Conservation (phyloP, 2,888 invertebrate genomes). For the Spisula subtruncata region DNA sequence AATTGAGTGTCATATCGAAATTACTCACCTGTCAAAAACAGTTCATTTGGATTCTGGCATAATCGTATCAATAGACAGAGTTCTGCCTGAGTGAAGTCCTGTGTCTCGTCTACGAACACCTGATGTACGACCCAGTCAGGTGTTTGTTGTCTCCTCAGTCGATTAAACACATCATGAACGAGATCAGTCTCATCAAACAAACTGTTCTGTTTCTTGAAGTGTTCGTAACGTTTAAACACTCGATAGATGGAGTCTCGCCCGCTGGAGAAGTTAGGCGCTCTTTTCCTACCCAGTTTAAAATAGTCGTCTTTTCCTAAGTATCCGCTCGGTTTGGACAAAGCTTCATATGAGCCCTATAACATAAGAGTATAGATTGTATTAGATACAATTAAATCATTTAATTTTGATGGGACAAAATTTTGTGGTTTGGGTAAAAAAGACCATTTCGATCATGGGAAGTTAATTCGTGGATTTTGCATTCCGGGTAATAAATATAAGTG, state of each 20-base stretch:
- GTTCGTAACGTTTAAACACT: conserved; percentile 75
- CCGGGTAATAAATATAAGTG: too few species aligned
- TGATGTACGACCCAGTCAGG: conserved; percentile 77
- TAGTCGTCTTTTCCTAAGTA: conserved; percentile 75
- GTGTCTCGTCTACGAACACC: conserved; percentile 85
- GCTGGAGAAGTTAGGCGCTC: conserved; percentile 80
- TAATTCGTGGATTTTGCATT: too few species aligned
- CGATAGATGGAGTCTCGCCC: conserved; percentile 76
- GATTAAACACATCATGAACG: conserved; percentile 70
- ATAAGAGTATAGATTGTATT: not conserved
- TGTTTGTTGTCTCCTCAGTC: conserved; percentile 60
- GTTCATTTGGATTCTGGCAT: conserved; percentile 83
- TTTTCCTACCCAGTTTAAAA: conserved; percentile 76
- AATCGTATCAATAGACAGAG: conserved; percentile 81
- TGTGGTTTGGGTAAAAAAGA: too few species aligned
- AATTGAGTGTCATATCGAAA: not conserved
- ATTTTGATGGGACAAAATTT: too few species aligned
- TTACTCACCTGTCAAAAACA: conserved; percentile 82
- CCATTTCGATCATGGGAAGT: too few species aligned
- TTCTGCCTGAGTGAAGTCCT: conserved; percentile 85
- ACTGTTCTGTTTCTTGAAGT: conserved; percentile 70
- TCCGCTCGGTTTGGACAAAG: conserved; percentile 74
- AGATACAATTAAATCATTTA: too few species aligned
- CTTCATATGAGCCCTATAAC: conserved; percentile 79
- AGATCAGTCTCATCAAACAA: conserved; percentile 82